Percentiles rank a stretch among this genome's conserved stretches.
Evolutionary conservation across 2,888 invertebrate species (phyloP).

Genomic region (Hanleya hanleyi): DNA sequence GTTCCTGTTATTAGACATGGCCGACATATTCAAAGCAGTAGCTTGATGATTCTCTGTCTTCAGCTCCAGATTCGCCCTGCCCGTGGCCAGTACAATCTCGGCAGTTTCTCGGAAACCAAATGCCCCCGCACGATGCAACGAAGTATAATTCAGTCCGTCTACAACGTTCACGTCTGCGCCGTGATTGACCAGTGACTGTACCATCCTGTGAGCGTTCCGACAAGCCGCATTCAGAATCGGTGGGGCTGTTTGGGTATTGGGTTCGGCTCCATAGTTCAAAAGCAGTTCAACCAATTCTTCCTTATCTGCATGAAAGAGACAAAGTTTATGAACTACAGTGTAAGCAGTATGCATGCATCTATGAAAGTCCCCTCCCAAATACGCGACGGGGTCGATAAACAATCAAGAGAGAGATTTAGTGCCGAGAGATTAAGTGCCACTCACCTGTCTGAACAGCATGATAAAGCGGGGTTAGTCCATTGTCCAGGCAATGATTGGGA

Average conservation of each 20-base stretch:
- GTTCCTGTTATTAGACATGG: conserved; percentile 20
- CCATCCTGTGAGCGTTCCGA: conserved; percentile 11
- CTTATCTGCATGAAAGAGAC: conserved; percentile 13
- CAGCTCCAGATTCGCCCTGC: conserved; percentile 13
- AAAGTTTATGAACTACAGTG: not conserved
- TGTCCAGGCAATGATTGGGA: not conserved
- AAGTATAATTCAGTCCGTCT: conserved; percentile 21
- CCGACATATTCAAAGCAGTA: conserved; percentile 32
- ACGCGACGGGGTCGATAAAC: too few relatives aligned
- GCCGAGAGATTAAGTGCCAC: too few relatives aligned
- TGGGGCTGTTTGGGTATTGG: not conserved
- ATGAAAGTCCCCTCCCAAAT: too few relatives aligned
- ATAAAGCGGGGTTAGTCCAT: not conserved
- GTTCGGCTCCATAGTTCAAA: conserved; percentile 22
- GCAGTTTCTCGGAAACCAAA: conserved; percentile 20
- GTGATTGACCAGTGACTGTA: conserved; percentile 12
- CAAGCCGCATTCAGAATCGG: conserved; percentile 25
- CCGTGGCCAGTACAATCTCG: conserved; percentile 12
- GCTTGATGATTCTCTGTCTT: conserved; percentile 24
- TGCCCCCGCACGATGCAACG: conserved; percentile 35
- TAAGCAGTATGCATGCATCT: too few relatives aligned
- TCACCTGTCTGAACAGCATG: not conserved
- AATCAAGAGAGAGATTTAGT: too few relatives aligned
- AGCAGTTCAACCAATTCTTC: conserved; percentile 15
- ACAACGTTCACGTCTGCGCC: conserved; percentile 25